Evolutionary conservation across 2,797 vertebrate species (phyloP), one percentile per base, ranked within the genome.

Genomic region (Ptychadena robeensis): DNA sequence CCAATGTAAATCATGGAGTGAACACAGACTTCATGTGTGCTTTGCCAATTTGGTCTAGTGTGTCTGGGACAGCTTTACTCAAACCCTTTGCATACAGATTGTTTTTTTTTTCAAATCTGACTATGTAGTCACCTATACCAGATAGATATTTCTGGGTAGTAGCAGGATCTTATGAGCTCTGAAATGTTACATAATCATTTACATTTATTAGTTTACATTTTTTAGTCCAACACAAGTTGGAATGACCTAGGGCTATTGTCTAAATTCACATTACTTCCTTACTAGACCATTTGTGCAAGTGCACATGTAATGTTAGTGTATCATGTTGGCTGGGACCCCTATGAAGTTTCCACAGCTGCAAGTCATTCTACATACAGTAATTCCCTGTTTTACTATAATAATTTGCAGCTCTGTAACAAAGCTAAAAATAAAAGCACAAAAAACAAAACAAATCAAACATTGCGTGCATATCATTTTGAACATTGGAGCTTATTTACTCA

Each of bases 401-500:
- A 74, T 48, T n/a, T 69, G 70, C 48, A 44, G 70, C 53, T 65
- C 30, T 63, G 77, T 61, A 66, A 74, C 63, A 81, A 73, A 72
- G 34, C 63, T 73, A 75, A 59, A 75, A 68, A 63, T 82, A 82
- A 74, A 82, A 82, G 75, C 64, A 81, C 63, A 0, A 40, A 73
- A 48, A 81, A 57, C 53, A 77, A 5, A 48, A 73, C n/a, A n/a
- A n/a, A n/a, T n/a, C n/a, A n/a, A 73, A 81, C 79, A 53, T 73
- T 82, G 28, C 25, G 64, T 73, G 66, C 75, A 61, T 74, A 44
- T 82, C 64, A 69, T 69, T 68, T 40, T 32, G 70, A 73, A 69
- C 69, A 80, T 65, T 68, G 71, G 71, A 82, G 73, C 71, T 74
- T 64, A 75, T 82, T 82, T 82, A 75, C 71, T 75, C 61, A 72